phyloP scores from a whole-genome alignment of 2,113 vertebrate species.

The Nannobrachium achirus region DNA sequence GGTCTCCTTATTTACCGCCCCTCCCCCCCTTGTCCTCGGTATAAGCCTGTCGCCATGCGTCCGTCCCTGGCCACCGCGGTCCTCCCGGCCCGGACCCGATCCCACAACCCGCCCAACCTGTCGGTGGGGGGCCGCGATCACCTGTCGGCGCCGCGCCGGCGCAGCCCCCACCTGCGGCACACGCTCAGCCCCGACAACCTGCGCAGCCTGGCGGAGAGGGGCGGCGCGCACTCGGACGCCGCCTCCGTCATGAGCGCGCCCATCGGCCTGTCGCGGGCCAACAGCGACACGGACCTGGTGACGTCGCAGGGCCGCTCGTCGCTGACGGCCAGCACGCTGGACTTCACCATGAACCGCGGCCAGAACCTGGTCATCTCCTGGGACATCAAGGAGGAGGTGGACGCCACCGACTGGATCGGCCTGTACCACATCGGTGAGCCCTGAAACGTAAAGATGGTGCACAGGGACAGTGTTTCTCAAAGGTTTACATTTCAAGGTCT shows the following conservation, averaged over 20 bases:
- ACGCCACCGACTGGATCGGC: conserved; percentile 98
- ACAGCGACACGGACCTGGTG: conserved; percentile 97
- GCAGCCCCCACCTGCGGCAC: conserved; percentile 91
- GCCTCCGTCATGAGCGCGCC: conserved; percentile 56
- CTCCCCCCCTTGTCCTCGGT: background rate
- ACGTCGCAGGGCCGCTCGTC: conserved; percentile 95
- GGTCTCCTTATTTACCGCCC: background rate
- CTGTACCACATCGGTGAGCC: conserved; percentile 97
- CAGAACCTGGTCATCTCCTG: conserved; percentile 97
- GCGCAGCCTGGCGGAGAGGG: conserved; percentile 88
- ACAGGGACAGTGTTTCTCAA: too few relatives aligned
- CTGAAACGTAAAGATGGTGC: background rate
- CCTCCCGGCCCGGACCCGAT: conserved; percentile 77
- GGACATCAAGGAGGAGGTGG: conserved; percentile 99
- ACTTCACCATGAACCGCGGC: conserved; percentile 89
- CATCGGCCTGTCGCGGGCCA: conserved; percentile 88
- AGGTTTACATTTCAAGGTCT: too few relatives aligned
- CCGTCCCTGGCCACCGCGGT: conserved; percentile 82
- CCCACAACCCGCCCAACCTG: conserved; percentile 81
- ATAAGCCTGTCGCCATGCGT: conserved; percentile 68
- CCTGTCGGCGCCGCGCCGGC: conserved; percentile 87
- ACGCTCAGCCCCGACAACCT: conserved; percentile 96
- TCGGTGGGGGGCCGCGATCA: conserved; percentile 89
- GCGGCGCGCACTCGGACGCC: conserved; percentile 73
- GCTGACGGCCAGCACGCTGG: conserved; percentile 92